Evolutionary conservation across 2,888 invertebrate genomes (phyloP).

Genomic region (Athetis lepigone): DNA sequence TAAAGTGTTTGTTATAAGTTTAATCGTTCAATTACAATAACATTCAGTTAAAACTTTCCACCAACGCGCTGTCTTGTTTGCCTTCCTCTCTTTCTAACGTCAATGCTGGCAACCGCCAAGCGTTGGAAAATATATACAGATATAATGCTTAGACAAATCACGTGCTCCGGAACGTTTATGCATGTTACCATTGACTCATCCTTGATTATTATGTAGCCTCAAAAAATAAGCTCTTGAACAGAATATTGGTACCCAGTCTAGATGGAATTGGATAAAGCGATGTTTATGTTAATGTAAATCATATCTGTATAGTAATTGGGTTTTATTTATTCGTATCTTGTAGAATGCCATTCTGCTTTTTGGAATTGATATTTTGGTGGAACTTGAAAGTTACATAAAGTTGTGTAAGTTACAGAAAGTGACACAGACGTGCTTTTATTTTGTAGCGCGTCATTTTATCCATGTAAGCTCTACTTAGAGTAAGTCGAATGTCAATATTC

Average conservation of each 20-base stretch:
- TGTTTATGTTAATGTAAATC: neutral
- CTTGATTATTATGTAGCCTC: neutral
- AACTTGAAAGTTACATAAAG: neutral
- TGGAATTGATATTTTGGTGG: neutral
- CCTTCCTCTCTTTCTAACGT: no score
- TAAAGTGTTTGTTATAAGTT: no score
- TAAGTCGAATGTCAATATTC: no score
- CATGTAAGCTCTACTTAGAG: no score
- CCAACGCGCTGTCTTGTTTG: no score
- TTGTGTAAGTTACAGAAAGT: no score
- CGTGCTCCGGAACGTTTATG: neutral
- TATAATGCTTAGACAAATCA: no score
- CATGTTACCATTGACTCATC: neutral
- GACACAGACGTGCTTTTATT: no score
- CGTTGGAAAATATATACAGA: no score
- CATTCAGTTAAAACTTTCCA: no score
- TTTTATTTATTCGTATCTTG: neutral
- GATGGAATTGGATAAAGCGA: neutral
- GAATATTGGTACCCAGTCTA: neutral
- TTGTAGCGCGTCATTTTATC: no score
- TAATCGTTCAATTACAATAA: no score
- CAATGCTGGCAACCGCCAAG: neutral
- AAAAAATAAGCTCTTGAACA: neutral
- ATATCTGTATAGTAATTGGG: slow-evolving; percentile 1
- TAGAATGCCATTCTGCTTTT: neutral